Conservation (phyloP, 1,140 invertebrate genomes). For the Papilio polytes region DNA sequence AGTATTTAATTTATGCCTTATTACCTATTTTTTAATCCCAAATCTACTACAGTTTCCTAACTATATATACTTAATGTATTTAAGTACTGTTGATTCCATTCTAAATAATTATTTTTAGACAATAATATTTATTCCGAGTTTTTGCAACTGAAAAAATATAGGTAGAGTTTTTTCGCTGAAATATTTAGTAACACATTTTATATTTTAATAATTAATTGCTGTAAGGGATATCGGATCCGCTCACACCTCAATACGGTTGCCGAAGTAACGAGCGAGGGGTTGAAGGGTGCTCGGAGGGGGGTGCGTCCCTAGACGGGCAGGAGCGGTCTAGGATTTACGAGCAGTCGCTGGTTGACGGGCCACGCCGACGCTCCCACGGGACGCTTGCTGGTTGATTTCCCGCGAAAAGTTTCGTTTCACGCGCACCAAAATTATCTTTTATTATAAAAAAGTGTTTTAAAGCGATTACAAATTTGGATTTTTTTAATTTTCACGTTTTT, state of each 20-base stretch:
- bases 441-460: constrained; percentile 12
- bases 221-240: constrained; percentile 30
- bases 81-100: no score
- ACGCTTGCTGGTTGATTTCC: constrained; percentile 38
- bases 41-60: no score
- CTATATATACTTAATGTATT: no score
- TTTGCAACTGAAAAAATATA: no score
- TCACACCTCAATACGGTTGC: constrained; percentile 63
- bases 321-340: constrained; percentile 60
- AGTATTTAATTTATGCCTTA: no score
- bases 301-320: constrained; percentile 48
- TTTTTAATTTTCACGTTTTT: background rate
- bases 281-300: constrained; percentile 45
- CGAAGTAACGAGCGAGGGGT: constrained; percentile 54
- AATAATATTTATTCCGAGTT: no score
- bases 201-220: constrained; percentile 37
- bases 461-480: background rate
- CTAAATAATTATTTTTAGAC: no score
- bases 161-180: background rate
- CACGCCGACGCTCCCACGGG: constrained; percentile 47
- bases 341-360: constrained; percentile 53
- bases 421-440: background rate
- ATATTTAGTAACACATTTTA: background rate
- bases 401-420: constrained; percentile 38
- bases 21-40: no score